Evolutionary conservation across 1,140 invertebrate genomes (phyloP), one percentile per base, ranked within the genome.

Genomic region (Scaptomyza montana): DNA sequence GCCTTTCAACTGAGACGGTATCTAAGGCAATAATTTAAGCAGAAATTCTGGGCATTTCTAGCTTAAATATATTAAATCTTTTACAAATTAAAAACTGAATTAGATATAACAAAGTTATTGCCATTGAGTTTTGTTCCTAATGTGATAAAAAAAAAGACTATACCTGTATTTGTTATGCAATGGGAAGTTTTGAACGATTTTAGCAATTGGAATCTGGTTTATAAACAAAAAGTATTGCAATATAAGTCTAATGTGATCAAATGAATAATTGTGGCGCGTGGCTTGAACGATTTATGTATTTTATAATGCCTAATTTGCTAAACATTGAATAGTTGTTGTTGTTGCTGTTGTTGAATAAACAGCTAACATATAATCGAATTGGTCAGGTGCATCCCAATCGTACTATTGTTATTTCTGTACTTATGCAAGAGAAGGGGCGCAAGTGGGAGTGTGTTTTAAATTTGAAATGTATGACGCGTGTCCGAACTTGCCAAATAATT

Each of bases 391-490:
- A 84, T 85, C 68, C 77, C 61, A 84, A 51, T 65, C 57, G 72
- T 45, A 49, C 69, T 72, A 55, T 73, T 70, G 65, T 71, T 53
- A 46, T 68, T 74, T 74, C 3, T 25, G 21, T 25, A 25, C 67
- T 51, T 51, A 46, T 46, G 39, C 43, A 25, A n/a, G 43, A 39
- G 21, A 46, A n/a, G 64, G 60, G 46, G 12, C 45, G 54, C 33
- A 45, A 21, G 61, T 8, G 21, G 13, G 66, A 54, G 66, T 21
- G 28, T 47, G 66, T 51, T 64, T 16, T 33, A 69, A 77, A 74
- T 77, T 86, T 86, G 75, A 87, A 89, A 87, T 87, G 82, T 86
- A 59, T 30, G 76, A 50, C 67, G 78, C 82, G 82, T 87, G 78
- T 78, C 36, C 65, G 69, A 73, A 85, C 81, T 85, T 85, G 81